These are phyloP conservation scores for Acromyrmex heyeri DNA, from an alignment of 1,140 invertebrate genomes.

Conservation along the genomic window DNA sequence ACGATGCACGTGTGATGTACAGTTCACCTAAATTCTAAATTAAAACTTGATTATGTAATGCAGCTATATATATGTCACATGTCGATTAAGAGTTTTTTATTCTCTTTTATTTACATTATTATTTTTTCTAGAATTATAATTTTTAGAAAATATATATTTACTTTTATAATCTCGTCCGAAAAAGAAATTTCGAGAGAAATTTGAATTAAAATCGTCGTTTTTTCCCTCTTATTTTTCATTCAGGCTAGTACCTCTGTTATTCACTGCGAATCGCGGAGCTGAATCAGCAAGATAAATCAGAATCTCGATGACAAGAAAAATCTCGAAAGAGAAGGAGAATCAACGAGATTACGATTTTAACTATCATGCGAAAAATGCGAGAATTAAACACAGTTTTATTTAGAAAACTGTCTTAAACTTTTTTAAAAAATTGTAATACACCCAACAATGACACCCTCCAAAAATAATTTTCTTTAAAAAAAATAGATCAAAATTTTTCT, in stretches of 20 bases:
- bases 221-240: not conserved
- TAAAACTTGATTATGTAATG: conserved; percentile 2
- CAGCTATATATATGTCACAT: not conserved
- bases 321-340: conserved; percentile 31
- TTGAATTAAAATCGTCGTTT: not conserved
- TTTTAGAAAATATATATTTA: not conserved
- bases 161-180: not conserved
- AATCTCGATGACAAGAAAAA: conserved; percentile 55
- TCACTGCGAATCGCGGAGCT: conserved; percentile 23
- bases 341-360: conserved; percentile 53
- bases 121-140: not conserved
- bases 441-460: not conserved
- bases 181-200: not conserved
- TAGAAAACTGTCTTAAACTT: not conserved
- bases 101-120: not conserved
- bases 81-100: not conserved
- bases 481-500: not conserved
- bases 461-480: not conserved
- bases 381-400: conserved; percentile 29
- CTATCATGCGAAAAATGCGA: conserved; percentile 19
- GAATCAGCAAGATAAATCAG: conserved; percentile 58
- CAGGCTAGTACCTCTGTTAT: conserved; percentile 2
- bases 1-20: not conserved
- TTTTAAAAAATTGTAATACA: not conserved
- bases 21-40: not conserved